phyloP scores from a whole-genome alignment of 2,113 vertebrate species.

The Diadophis punctatus region DNA sequence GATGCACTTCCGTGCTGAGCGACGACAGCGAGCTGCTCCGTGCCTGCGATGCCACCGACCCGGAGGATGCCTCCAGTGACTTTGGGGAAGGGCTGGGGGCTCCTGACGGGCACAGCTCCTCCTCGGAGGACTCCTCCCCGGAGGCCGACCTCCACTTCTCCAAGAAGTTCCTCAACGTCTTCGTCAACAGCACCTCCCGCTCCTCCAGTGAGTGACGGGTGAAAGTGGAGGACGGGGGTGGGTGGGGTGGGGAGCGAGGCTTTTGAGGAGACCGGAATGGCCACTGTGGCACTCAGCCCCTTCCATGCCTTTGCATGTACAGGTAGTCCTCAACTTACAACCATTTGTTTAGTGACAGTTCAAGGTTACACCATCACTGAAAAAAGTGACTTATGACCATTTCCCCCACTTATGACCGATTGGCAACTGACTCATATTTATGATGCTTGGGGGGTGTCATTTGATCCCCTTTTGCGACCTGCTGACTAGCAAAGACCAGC shows the following conservation, averaged over 20 bases:
- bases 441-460: neutral
- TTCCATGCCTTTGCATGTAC: neutral
- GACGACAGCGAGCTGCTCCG: constrained; percentile 84
- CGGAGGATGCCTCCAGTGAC: constrained; percentile 59
- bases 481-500: neutral
- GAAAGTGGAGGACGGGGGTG: neutral
- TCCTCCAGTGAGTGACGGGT: constrained; percentile 86
- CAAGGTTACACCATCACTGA: neutral
- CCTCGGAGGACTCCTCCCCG: constrained; percentile 84
- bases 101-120: constrained; percentile 37
- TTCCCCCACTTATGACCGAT: neutral
- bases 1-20: constrained; percentile 89
- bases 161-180: constrained; percentile 98
- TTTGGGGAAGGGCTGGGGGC: constrained; percentile 70
- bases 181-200: constrained; percentile 94
- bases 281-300: too few relatives aligned
- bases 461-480: neutral
- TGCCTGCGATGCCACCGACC: constrained; percentile 76
- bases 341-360: neutral
- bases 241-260: too few relatives aligned
- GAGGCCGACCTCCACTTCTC: constrained; percentile 95
- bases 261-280: neutral
- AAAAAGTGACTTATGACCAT: neutral
- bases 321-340: neutral
- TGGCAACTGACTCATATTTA: neutral